These are phyloP conservation scores for Myoxocephalus aenaeus DNA, from an alignment of 2,797 vertebrate species.

Conservation along the genomic window DNA sequence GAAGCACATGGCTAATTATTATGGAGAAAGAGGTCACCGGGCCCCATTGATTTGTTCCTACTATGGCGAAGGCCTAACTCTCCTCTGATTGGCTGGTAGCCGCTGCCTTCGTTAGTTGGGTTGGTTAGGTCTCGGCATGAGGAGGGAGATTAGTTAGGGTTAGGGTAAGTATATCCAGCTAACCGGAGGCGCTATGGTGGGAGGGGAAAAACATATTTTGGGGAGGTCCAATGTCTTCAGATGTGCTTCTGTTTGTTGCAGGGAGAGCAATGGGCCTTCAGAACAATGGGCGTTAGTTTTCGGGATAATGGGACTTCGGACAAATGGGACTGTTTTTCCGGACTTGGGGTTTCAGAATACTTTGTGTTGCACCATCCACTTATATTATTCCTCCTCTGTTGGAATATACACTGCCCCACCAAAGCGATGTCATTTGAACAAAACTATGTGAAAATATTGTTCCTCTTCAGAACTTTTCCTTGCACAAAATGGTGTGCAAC, in stretches of 20 bases:
- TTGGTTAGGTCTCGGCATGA: background rate
- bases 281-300: background rate
- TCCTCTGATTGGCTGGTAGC: too few species aligned
- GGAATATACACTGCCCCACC: background rate
- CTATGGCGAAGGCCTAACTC: too few species aligned
- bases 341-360: too few species aligned
- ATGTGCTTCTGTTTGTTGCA: background rate
- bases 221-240: background rate
- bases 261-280: background rate
- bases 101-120: background rate
- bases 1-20: too few species aligned
- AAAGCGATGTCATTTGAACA: background rate
- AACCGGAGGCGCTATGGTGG: background rate
- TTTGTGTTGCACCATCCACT: too few species aligned
- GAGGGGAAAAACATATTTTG: too few species aligned
- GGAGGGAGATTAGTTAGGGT: background rate
- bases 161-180: background rate
- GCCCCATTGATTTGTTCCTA: too few species aligned
- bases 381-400: background rate
- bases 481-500: background rate
- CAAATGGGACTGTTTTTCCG: too few species aligned
- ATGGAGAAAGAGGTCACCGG: too few species aligned
- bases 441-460: background rate
- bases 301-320: too few species aligned
- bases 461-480: background rate